These are phyloP conservation scores for Drosophila nikananu DNA, from an alignment of 1,140 invertebrate species.

Conservation along the genomic window DNA sequence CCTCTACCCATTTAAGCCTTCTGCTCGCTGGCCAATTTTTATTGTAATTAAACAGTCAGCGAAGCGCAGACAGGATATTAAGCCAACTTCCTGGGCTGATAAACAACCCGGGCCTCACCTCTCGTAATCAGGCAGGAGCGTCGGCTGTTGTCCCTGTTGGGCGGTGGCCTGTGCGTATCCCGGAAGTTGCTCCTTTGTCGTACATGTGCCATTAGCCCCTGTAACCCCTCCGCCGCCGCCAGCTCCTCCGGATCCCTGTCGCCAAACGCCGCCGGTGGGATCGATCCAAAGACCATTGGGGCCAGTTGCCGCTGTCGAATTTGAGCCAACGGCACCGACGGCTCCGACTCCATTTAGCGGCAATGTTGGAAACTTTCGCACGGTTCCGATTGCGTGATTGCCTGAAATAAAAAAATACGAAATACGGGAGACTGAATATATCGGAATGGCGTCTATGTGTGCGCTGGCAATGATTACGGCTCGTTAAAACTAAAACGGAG, in stretches of 20 bases:
- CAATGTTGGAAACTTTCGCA: slow-evolving; percentile 85
- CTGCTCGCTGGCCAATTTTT: slow-evolving; percentile 61
- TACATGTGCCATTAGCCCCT: slow-evolving; percentile 38
- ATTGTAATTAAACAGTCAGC: slow-evolving; percentile 78
- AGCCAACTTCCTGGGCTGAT: slow-evolving; percentile 73
- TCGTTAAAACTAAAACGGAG: slow-evolving; percentile 67
- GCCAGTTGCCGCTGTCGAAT: slow-evolving; percentile 55
- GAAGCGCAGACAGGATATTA: slow-evolving; percentile 78
- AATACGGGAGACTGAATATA: slow-evolving; percentile 43
- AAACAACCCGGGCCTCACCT: slow-evolving; percentile 76
- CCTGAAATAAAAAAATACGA: slow-evolving; percentile 75
- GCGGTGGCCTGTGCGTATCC: slow-evolving; percentile 84
- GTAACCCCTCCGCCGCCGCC: not conserved
- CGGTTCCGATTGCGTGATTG: slow-evolving; percentile 85
- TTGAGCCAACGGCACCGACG: slow-evolving; percentile 38
- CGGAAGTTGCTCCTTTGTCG: slow-evolving; percentile 84
- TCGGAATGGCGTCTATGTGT: slow-evolving; percentile 49
- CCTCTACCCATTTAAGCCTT: slow-evolving; percentile 44
- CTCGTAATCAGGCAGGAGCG: slow-evolving; percentile 84
- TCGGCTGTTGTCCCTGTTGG: slow-evolving; percentile 62
- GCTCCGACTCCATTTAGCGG: slow-evolving; percentile 77
- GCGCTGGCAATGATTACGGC: slow-evolving; percentile 56
- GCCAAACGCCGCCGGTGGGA: slow-evolving; percentile 83
- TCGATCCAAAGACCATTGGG: slow-evolving; percentile 84
- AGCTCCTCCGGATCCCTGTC: slow-evolving; percentile 51